Percentiles rank a stretch among this genome's conserved stretches.
phyloP scores from a whole-genome alignment of 2,797 vertebrate species.

The Sebastes variabilis region DNA sequence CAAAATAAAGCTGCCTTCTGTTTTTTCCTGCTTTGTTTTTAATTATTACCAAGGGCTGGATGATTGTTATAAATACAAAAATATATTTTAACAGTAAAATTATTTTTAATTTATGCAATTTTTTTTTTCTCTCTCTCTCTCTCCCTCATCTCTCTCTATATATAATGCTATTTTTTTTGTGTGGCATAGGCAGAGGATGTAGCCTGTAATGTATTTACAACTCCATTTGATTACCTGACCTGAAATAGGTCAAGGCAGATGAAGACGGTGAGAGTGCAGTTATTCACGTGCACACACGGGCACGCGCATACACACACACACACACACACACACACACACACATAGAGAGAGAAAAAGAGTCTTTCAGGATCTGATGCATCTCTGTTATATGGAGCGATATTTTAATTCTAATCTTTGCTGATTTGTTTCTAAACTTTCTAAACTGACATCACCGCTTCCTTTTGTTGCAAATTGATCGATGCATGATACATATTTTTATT shows the following conservation, averaged over 20 bases:
- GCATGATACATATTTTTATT: conserved; percentile 10
- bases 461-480: background rate
- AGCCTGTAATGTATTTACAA: conserved; percentile 60
- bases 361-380: conserved; percentile 59
- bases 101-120: conserved; percentile 12
- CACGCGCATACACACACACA: conserved; percentile 14
- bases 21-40: conserved; percentile 17
- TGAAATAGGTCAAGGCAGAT: conserved; percentile 79
- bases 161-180: conserved; percentile 36
- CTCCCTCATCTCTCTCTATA: background rate
- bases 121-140: background rate
- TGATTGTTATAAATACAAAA: conserved; percentile 4
- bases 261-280: conserved; percentile 78
- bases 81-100: conserved; percentile 6
- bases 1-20: conserved; percentile 19
- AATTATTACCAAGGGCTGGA: conserved; percentile 1
- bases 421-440: conserved; percentile 23
- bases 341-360: background rate
- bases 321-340: conserved; percentile 28
- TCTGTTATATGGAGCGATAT: conserved; percentile 36
- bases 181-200: conserved; percentile 36
- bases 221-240: conserved; percentile 75
- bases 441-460: background rate
- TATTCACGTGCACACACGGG: conserved; percentile 60
- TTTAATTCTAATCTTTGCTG: conserved; percentile 24